Percentiles rank a stretch among this genome's conserved stretches.
Conservation (phyloP, 2,888 invertebrate genomes). For the Didymodactylos carnosus region DNA sequence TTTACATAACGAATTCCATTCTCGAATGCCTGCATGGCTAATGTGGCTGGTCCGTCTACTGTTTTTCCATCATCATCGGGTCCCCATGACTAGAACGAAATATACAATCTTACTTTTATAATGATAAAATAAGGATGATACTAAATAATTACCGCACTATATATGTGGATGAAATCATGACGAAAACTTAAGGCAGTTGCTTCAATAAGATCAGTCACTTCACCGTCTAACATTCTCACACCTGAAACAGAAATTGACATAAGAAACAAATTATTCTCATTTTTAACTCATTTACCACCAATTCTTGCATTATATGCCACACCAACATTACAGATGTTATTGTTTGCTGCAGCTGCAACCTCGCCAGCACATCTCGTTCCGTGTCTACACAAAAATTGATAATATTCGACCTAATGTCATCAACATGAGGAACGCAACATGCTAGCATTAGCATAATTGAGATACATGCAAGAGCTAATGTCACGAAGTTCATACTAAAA, state of each 20-base stretch:
- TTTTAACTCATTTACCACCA: no score
- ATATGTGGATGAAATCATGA: slow-evolving; percentile 89
- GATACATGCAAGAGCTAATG: no score
- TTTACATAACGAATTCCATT: slow-evolving; percentile 74
- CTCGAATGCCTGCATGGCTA: slow-evolving; percentile 79
- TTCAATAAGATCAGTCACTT: slow-evolving; percentile 95
- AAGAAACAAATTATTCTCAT: no score
- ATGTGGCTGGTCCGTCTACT: slow-evolving; percentile 83
- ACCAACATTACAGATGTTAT: slow-evolving; percentile 77
- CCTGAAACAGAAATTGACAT: slow-evolving; percentile 42
- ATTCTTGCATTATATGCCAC: slow-evolving; percentile 85
- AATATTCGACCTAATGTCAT: no score
- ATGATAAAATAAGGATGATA: neutral
- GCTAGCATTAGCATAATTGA: no score
- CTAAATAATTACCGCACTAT: slow-evolving; percentile 70
- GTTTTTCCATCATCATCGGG: slow-evolving; percentile 95
- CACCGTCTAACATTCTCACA: slow-evolving; percentile 90
- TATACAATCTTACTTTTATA: neutral
- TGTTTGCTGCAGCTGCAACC: slow-evolving; percentile 88
- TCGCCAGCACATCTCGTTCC: slow-evolving; percentile 83
- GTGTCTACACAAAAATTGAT: slow-evolving; percentile 28
- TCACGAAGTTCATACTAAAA: no score
- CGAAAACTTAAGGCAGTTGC: slow-evolving; percentile 77
- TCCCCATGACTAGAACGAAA: no score
- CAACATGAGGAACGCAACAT: no score